phyloP scores from a whole-genome alignment of 2,888 invertebrate species.

The Nemoura dubitans region DNA sequence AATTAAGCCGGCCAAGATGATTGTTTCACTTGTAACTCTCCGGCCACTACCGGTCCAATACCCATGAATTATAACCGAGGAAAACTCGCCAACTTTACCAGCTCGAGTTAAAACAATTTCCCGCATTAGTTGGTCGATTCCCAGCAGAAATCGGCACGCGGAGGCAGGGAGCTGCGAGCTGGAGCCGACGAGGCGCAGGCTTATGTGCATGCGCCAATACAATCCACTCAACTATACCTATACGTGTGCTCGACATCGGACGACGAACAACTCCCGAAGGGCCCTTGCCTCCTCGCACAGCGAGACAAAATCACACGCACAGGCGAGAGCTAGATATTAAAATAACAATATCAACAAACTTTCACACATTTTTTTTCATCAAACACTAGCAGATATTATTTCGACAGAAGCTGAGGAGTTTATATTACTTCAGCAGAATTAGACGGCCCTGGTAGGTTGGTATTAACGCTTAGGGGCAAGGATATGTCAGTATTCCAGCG shows the following conservation, averaged over 20 bases:
- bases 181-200: background rate
- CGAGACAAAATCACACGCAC: background rate
- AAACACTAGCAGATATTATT: background rate
- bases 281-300: background rate
- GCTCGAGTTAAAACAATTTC: constrained; percentile 36
- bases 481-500: too few relatives aligned
- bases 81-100: constrained; percentile 27
- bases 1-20: background rate
- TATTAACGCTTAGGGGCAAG: too few relatives aligned
- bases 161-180: background rate
- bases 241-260: background rate
- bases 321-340: background rate
- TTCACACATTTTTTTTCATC: background rate
- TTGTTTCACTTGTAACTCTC: background rate
- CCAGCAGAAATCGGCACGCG: constrained; percentile 29
- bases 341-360: background rate
- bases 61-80: constrained; percentile 20
- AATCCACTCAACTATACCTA: background rate
- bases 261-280: background rate
- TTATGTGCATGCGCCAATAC: too few relatives aligned
- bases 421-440: background rate
- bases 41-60: background rate
- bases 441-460: too few relatives aligned
- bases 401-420: background rate
- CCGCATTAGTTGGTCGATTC: constrained; percentile 31